Conservation (phyloP, 2,113 vertebrate genomes). For the Crotalus viridis region DNA sequence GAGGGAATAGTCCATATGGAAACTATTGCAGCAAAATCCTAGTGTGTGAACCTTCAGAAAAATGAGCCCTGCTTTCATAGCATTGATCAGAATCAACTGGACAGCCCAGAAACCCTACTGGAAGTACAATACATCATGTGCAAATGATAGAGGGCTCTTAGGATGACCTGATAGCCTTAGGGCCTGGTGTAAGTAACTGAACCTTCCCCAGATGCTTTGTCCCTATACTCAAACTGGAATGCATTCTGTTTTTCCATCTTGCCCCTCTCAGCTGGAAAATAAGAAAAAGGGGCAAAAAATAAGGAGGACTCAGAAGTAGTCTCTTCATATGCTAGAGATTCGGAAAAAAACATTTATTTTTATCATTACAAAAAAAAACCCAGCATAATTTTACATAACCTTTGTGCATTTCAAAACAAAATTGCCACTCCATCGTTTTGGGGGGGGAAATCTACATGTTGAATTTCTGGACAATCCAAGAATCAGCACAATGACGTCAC, state of each 20-base stretch:
- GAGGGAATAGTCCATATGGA: not conserved
- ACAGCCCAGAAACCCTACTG: not conserved
- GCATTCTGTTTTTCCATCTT: not conserved
- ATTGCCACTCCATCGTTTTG: constrained; percentile 69
- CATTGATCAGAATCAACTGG: not conserved
- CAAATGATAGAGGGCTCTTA: not conserved
- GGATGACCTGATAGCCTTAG: not conserved
- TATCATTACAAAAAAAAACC: not conserved
- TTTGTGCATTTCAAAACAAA: constrained; percentile 51
- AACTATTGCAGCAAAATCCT: not conserved
- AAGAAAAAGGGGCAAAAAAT: fast-evolving
- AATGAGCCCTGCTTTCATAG: not conserved
- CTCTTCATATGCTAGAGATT: constrained; percentile 19
- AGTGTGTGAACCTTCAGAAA: not conserved
- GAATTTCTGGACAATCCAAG: constrained; percentile 59
- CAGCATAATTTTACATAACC: constrained; percentile 22
- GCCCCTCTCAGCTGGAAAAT: not conserved
- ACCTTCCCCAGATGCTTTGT: not conserved
- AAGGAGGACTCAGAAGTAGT: not conserved
- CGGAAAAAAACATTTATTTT: not conserved
- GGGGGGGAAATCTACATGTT: constrained; percentile 69
- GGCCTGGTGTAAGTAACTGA: not conserved
- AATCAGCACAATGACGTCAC: constrained; percentile 47
- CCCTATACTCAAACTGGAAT: constrained; percentile 11
- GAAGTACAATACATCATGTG: not conserved